These are phyloP conservation scores for Diplodus sargus DNA, from an alignment of 2,797 vertebrate species.

Conservation along the genomic window DNA sequence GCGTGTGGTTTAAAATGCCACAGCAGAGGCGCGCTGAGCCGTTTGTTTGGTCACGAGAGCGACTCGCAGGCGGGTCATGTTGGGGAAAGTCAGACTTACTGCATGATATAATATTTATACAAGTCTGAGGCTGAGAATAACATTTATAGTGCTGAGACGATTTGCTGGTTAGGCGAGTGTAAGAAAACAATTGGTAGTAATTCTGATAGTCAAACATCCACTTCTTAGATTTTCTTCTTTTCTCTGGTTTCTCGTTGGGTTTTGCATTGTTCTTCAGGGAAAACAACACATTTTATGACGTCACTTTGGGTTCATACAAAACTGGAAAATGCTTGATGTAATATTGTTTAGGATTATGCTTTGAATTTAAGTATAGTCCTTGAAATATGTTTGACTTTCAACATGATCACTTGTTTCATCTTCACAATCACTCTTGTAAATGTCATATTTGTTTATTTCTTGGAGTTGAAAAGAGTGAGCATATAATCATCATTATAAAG, in stretches of 20 bases:
- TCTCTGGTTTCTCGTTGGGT: not conserved
- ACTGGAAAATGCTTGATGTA: too few species aligned
- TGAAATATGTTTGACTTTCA: too few species aligned
- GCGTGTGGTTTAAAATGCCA: conserved; percentile 32
- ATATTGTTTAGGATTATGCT: too few species aligned
- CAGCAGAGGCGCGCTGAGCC: not conserved
- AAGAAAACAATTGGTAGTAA: not conserved
- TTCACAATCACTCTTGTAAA: too few species aligned
- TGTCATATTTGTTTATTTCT: too few species aligned
- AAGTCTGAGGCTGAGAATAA: conserved; percentile 1
- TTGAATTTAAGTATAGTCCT: too few species aligned
- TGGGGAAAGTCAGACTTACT: not conserved
- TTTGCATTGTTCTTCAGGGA: not conserved
- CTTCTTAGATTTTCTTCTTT: not conserved
- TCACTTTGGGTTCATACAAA: not conserved
- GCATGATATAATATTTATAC: not conserved
- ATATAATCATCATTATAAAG: too few species aligned
- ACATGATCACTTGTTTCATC: too few species aligned
- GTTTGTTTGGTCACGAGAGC: not conserved
- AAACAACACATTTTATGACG: not conserved
- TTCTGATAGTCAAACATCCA: not conserved
- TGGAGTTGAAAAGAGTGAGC: too few species aligned
- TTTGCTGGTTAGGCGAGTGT: not conserved
- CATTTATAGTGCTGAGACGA: not conserved
- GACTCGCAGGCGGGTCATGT: not conserved